Evolutionary conservation across 2,888 invertebrate genomes (phyloP).

Genomic region (Epistrophe eligans): DNA sequence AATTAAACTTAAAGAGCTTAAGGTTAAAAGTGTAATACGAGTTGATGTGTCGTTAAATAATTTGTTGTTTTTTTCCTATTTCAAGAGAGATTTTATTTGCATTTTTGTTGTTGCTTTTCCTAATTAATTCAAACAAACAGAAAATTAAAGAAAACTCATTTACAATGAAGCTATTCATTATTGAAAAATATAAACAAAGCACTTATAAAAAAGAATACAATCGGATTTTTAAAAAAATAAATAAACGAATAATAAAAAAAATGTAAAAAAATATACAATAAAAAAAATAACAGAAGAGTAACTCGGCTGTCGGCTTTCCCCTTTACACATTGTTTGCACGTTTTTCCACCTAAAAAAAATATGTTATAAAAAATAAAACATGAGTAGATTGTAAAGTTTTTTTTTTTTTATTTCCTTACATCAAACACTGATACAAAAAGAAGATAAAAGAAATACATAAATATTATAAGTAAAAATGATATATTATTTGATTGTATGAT

Average conservation of each 20-base stretch:
- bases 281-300: constrained; percentile 52
- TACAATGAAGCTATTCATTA: constrained; percentile 78
- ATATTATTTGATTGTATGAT: constrained; percentile 75
- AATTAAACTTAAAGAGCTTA: constrained; percentile 54
- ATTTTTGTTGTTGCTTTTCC: constrained; percentile 61
- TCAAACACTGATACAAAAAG: constrained; percentile 43
- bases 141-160: constrained; percentile 81
- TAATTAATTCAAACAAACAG: constrained; percentile 41
- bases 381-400: constrained; percentile 78
- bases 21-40: constrained; percentile 76
- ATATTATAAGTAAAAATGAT: constrained; percentile 58
- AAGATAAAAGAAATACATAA: constrained; percentile 18
- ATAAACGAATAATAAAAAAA: constrained; percentile 59
- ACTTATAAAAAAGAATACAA: constrained; percentile 80
- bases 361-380: constrained; percentile 72
- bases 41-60: constrained; percentile 72
- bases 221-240: constrained; percentile 59
- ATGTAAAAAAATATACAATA: constrained; percentile 66
- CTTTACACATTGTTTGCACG: constrained; percentile 85
- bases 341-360: constrained; percentile 80
- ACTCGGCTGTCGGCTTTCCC: constrained; percentile 84
- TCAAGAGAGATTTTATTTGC: constrained; percentile 65
- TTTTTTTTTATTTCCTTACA: constrained; percentile 77
- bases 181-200: constrained; percentile 62
- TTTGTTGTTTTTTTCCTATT: constrained; percentile 39